These are phyloP conservation scores for Vulpes vulpes DNA, from an alignment of 2,113 vertebrate species.

Conservation along the genomic window DNA sequence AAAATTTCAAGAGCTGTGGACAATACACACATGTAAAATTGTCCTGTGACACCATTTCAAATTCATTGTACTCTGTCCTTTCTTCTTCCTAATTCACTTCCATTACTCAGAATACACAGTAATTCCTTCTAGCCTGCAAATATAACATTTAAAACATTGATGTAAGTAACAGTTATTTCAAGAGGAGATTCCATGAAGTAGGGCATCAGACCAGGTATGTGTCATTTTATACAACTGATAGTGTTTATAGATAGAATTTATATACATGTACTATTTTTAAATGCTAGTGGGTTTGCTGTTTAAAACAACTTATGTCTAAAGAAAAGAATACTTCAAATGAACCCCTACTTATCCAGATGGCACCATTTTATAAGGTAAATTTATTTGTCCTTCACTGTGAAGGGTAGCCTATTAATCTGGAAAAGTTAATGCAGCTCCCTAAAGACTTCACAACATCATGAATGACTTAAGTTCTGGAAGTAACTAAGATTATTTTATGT, in stretches of 20 bases:
- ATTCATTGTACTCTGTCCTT: background rate
- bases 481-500: background rate
- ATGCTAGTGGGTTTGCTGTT: background rate
- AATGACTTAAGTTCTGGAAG: slow-evolving; percentile 29
- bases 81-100: background rate
- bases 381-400: background rate
- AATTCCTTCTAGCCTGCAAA: background rate
- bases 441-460: background rate
- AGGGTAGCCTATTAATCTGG: background rate
- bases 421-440: background rate
- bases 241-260: background rate
- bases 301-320: slow-evolving; percentile 24
- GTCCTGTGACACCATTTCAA: background rate
- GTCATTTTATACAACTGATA: slow-evolving; percentile 15
- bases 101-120: background rate
- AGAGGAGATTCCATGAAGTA: background rate
- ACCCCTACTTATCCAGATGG: background rate
- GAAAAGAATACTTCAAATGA: slow-evolving; percentile 23
- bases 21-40: background rate
- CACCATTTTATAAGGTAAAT: slow-evolving; percentile 11
- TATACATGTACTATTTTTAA: background rate
- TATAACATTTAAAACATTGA: background rate
- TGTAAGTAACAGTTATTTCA: slow-evolving; percentile 41
- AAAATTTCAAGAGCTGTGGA: background rate
- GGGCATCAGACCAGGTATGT: background rate